phyloP scores from a whole-genome alignment of 2,797 vertebrate species.

The Halcyon smyrnensis region DNA sequence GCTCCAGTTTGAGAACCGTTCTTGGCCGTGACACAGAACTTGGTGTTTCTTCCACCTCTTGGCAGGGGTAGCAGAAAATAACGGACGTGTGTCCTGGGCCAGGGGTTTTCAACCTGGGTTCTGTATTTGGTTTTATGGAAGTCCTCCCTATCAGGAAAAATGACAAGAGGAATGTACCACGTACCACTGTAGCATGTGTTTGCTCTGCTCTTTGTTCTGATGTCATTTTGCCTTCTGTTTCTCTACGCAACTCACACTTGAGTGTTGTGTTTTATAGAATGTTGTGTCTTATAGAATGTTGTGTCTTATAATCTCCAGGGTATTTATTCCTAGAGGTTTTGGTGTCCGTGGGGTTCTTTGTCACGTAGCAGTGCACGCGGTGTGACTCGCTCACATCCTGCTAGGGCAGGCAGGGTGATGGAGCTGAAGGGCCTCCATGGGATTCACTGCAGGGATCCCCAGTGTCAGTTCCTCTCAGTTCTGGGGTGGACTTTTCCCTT shows the following conservation, averaged over 20 bases:
- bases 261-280: not conserved
- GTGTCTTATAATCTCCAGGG: not conserved
- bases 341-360: not conserved
- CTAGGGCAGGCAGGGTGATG: not conserved
- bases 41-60: not conserved
- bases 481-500: not conserved
- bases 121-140: not conserved
- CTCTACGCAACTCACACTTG: not conserved
- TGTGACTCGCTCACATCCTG: not conserved
- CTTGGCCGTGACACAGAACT: not conserved
- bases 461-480: not conserved
- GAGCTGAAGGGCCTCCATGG: not conserved
- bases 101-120: not conserved
- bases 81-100: not conserved
- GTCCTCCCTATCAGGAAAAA: not conserved
- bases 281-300: not conserved
- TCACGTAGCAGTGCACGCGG: not conserved
- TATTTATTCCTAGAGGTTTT: not conserved
- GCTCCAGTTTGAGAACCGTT: not conserved
- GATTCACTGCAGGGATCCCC: not conserved
- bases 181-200: not conserved
- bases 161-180: not conserved
- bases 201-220: not conserved
- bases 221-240: not conserved
- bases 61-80: not conserved